These are phyloP conservation scores for Pangasius sanitwongsei DNA, from an alignment of 2,797 vertebrate species.

Conservation along the genomic window DNA sequence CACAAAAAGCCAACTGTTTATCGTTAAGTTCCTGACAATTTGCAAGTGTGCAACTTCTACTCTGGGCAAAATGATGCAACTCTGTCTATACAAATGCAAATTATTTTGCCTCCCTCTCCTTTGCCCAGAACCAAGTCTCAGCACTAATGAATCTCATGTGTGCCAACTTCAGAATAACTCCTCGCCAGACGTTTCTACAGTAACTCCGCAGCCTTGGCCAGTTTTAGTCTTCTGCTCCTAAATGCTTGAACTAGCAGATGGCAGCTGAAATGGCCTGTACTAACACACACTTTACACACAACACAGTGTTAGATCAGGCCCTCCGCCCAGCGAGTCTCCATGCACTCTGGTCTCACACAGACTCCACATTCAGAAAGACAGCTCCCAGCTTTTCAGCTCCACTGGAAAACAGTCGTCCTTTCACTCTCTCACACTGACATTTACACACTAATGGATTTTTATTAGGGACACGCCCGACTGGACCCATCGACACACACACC, in stretches of 20 bases:
- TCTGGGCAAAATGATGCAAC: constrained; percentile 1
- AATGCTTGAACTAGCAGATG: not conserved
- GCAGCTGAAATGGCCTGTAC: not conserved
- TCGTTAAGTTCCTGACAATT: not conserved
- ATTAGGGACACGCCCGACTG: constrained; percentile 23
- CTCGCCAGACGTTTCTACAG: not conserved
- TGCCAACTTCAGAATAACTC: not conserved
- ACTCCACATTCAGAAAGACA: constrained; percentile 20
- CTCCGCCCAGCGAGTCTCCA: constrained; percentile 26
- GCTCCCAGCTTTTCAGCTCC: not conserved
- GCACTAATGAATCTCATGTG: not conserved
- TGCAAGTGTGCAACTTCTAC: not conserved
- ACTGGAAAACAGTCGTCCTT: constrained; percentile 46
- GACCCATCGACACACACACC: not conserved
- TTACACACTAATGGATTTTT: constrained; percentile 55
- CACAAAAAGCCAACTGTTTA: not conserved
- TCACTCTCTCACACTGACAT: constrained; percentile 54
- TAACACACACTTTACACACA: constrained; percentile 12
- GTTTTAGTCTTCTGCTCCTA: not conserved
- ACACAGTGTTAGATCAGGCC: not conserved
- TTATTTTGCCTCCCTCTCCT: not conserved
- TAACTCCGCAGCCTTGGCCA: not conserved
- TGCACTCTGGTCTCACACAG: constrained; percentile 14
- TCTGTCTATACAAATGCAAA: not conserved
- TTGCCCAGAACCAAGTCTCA: not conserved